Base-by-base conservation (phyloP, 2,888 invertebrate genomes). In the Stegophylla sp. region DNA sequence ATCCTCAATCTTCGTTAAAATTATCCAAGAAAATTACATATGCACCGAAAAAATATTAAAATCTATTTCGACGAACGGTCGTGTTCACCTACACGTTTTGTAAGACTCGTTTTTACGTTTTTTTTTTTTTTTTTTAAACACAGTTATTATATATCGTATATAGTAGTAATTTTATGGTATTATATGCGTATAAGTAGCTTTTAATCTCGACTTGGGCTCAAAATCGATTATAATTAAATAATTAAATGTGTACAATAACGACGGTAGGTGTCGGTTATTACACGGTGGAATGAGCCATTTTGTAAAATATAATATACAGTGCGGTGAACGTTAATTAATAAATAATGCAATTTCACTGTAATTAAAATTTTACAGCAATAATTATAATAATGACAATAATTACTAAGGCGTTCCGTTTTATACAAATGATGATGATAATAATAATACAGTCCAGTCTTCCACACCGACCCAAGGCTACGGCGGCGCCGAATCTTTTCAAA, bases 311-410 rank as follows among this genome's bases (percentile, higher is more conserved):
- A n/a, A n/a, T 51, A 51, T 51, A 17, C 17, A 4, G 17, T 17
- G 17, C 17, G 4, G 51, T 17, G 51, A 51, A 51, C 51, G 28
- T 72, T 26, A 72, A 51, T 56, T 59, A 43, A 43, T 59, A 17
- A 45, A n/a, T 53, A 71, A 43, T 23, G n/a, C 4, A 45, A 26
- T 73, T n/a, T 20, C 26, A 59, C 45, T 73, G 26, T 59, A 59
- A 73, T 43, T 23, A n/a, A 43, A 72, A 73, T 61, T n/a, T 17
- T 17, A 56, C 10, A n/a, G 12, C n/a, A n/a, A n/a, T n/a, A n/a
- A n/a, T n/a, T n/a, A n/a, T n/a, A n/a, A n/a, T n/a, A n/a, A n/a
- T n/a, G n/a, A n/a, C n/a, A 51, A n/a, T 51, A 51, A 51, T 20
- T 12, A 51, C 7, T n/a, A 34, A 61, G 28, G 28, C 5, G 61